Evolutionary conservation across 2,888 invertebrate genomes (phyloP).

Genomic region (Eucera pruinosa): DNA sequence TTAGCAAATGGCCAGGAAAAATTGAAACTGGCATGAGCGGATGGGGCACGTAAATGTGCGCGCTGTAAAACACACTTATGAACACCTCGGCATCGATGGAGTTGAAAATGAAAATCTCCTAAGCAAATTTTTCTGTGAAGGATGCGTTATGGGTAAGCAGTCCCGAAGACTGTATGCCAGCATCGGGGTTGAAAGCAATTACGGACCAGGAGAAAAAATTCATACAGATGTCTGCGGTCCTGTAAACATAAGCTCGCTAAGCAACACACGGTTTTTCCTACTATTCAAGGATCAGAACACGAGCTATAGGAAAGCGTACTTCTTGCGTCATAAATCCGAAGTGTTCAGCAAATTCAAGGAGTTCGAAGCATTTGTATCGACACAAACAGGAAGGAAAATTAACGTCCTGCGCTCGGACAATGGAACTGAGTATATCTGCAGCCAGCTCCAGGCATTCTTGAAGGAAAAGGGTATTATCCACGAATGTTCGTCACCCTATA

Average conservation of each 20-base stretch:
- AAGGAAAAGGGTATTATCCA: too few species aligned
- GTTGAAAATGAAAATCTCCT: neutral
- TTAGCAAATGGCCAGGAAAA: too few species aligned
- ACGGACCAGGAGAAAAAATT: constrained; percentile 5
- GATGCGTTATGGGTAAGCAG: too few species aligned
- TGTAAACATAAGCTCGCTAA: constrained; percentile 1
- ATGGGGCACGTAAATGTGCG: too few species aligned
- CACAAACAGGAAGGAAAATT: constrained; percentile 34
- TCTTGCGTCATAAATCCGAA: constrained; percentile 43
- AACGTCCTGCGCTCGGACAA: constrained; percentile 36
- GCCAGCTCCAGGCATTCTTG: neutral
- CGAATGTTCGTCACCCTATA: too few species aligned
- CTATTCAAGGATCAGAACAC: constrained; percentile 59
- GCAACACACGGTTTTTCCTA: constrained; percentile 6
- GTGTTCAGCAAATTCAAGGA: constrained; percentile 39
- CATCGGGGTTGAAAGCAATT: neutral
- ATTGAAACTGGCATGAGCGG: too few species aligned
- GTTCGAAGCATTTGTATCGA: constrained; percentile 21
- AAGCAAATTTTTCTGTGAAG: constrained; percentile 34
- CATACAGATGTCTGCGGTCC: too few species aligned
- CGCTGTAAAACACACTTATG: neutral
- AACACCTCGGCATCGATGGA: too few species aligned
- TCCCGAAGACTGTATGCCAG: constrained; percentile 9
- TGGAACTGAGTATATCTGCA: constrained; percentile 12
- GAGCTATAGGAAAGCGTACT: constrained; percentile 39